A percentile compares a stretch with the other conserved stretches of the same genome.
Evolutionary conservation across 2,888 invertebrate genomes (phyloP).

Genomic region (Agrotis ipsilon): DNA sequence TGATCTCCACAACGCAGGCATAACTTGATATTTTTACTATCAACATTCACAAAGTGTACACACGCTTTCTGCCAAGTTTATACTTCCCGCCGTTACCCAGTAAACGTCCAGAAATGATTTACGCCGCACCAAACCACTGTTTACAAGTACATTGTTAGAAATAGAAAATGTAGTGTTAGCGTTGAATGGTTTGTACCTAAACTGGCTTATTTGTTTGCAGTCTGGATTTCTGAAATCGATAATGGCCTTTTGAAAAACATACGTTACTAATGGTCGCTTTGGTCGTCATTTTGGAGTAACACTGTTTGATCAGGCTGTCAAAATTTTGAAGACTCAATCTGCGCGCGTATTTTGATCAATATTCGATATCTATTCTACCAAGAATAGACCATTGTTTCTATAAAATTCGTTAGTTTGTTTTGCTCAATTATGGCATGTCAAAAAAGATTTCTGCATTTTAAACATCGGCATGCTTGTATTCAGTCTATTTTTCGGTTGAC

Average conservation of each 20-base stretch:
- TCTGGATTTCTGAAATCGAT: slow-evolving; percentile 14
- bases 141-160: slow-evolving; percentile 73
- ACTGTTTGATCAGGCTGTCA: slow-evolving; percentile 5
- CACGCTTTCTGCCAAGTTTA: slow-evolving; percentile 42
- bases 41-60: slow-evolving; percentile 21
- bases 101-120: slow-evolving; percentile 71
- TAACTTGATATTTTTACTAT: slow-evolving; percentile 49
- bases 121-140: slow-evolving; percentile 71
- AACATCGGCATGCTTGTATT: too few relatives aligned
- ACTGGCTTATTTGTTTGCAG: slow-evolving; percentile 23
- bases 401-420: too few relatives aligned
- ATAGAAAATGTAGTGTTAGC: slow-evolving; percentile 67
- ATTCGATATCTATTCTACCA: too few relatives aligned
- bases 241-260: slow-evolving; percentile 2
- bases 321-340: neutral
- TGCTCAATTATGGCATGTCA: too few relatives aligned
- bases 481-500: too few relatives aligned
- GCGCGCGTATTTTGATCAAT: neutral
- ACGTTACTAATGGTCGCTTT: neutral
- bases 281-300: neutral
- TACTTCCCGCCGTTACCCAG: slow-evolving; percentile 51
- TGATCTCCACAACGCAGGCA: slow-evolving; percentile 1
- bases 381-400: too few relatives aligned
- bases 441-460: too few relatives aligned
- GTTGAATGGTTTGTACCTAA: slow-evolving; percentile 30